Evolutionary conservation across 1,140 invertebrate species (phyloP), one percentile per base, ranked within the genome.

Genomic region (Drosophila bocki): DNA sequence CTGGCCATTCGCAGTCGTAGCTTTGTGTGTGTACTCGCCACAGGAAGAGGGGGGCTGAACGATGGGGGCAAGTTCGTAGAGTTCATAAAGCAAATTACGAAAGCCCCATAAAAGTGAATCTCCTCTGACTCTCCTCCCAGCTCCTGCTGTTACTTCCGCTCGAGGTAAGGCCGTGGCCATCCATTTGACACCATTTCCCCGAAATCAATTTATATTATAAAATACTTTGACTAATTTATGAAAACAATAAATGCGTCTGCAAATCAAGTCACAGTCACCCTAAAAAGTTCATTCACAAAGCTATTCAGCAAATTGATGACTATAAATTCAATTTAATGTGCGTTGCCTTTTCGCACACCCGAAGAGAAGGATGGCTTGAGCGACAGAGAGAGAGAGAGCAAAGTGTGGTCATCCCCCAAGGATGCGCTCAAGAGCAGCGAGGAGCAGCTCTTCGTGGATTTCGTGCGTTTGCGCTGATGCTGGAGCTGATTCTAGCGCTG

Each of bases 271-370:
- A 75, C 71, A 67, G 61, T 79, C 64, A 77, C 64, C 77, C 77
- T 61, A 77, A 87, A 85, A 88, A 90, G 82, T 85, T 91, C 83
- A 90, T 90, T 85, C 85, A 79, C 85, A 81, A 78, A 84, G 85
- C 85, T 84, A 87, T 87, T 84, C 74, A 74, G 65, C 81, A 88
- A 88, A 88, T 90, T 90, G 85, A 90, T 88, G 85, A 90, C 85
- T 78, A 88, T 88, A 88, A 88, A 88, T 88, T 90, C 85, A 90
- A 90, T 88, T 88, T 88, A 90, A 88, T 90, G 84, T 87, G 80
- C 84, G 84, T 84, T 90, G 85, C 84, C 78, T 88, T 86, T 80
- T 80, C 77, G 50, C 63, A 72, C 29, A 58, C 33, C 68, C 48
- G 53, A 47, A 60, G 57, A 54, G 37, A 54, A 15, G 50, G 26